Evolutionary conservation across 2,113 vertebrate genomes (phyloP).

Genomic region (Crotalus viridis): DNA sequence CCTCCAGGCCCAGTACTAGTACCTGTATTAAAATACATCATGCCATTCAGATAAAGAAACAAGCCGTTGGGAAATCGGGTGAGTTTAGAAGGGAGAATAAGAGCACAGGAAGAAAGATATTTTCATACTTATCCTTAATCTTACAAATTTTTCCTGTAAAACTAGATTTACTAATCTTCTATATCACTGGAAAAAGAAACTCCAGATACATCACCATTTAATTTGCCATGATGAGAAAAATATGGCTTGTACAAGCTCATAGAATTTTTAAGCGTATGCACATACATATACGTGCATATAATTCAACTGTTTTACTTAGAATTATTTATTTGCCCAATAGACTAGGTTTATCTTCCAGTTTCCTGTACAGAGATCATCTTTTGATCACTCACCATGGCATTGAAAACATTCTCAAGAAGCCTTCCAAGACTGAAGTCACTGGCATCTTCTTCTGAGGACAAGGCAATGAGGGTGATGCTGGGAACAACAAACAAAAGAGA

Average conservation of each 20-base stretch:
- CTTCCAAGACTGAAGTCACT: slow-evolving; percentile 73
- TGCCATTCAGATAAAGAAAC: not conserved
- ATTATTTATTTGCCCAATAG: not conserved
- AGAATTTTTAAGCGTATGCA: not conserved
- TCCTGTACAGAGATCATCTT: not conserved
- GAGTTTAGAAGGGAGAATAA: not conserved
- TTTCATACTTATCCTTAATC: not conserved
- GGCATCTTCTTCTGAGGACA: slow-evolving; percentile 70
- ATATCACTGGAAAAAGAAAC: not conserved
- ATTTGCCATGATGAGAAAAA: not conserved
- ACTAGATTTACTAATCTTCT: not conserved
- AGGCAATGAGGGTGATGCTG: slow-evolving; percentile 86
- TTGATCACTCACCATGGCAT: slow-evolving; percentile 77
- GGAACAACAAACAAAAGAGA: slow-evolving; percentile 8
- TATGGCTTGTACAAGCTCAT: not conserved
- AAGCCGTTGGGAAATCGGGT: not conserved
- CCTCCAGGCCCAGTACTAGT: slow-evolving; percentile 85
- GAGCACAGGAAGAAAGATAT: not conserved
- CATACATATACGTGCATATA: not conserved
- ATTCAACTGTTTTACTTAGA: not conserved
- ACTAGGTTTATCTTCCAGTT: not conserved
- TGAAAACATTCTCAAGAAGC: slow-evolving; percentile 86
- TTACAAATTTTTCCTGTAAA: not conserved
- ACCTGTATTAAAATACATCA: slow-evolving; percentile 55
- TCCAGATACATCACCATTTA: not conserved